phyloP scores from a whole-genome alignment of 2,113 vertebrate species.

The Spheniscus mendiculus region DNA sequence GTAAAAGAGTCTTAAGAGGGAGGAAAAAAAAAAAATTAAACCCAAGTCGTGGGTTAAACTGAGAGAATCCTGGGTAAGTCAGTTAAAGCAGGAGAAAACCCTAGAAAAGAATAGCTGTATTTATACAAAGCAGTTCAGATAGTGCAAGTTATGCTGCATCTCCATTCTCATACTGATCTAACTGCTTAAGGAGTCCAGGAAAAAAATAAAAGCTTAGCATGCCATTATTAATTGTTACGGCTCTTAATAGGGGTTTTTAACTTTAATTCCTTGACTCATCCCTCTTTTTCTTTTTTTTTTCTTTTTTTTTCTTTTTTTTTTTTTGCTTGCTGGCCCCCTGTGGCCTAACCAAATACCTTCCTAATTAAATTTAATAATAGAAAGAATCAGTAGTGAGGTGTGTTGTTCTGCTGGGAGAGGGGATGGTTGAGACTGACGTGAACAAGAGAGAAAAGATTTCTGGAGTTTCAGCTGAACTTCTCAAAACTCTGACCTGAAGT shows the following conservation, averaged over 20 bases:
- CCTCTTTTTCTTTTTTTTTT: not conserved
- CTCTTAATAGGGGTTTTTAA: constrained; percentile 30
- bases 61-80: not conserved
- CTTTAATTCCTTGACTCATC: constrained; percentile 2
- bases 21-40: not conserved
- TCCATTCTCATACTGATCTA: not conserved
- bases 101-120: not conserved
- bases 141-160: not conserved
- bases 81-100: constrained; percentile 1
- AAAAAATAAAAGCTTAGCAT: not conserved
- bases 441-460: not conserved
- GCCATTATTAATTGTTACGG: not conserved
- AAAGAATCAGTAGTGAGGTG: not conserved
- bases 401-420: not conserved
- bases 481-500: not conserved
- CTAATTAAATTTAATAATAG: constrained; percentile 65
- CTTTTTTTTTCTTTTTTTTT: rapidly evolving
- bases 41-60: not conserved
- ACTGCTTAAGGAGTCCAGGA: not conserved
- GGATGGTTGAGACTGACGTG: not conserved
- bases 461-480: not conserved
- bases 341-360: constrained; percentile 19
- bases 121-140: not conserved
- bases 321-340: not conserved
- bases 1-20: not conserved